phyloP scores from a whole-genome alignment of 2,113 vertebrate species.

The Sceloporus tristichus region DNA sequence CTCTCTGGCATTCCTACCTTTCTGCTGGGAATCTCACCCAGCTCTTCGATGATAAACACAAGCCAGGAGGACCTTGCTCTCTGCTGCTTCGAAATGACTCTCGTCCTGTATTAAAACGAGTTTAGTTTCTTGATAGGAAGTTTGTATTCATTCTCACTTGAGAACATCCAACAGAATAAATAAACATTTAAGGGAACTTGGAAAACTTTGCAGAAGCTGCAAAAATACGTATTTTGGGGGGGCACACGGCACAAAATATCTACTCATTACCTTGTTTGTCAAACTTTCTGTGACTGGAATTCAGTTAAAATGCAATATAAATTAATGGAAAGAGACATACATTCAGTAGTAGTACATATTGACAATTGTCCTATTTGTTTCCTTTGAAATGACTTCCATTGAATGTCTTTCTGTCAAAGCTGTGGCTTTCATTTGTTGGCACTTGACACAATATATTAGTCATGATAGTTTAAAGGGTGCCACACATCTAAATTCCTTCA shows the following conservation, averaged over 20 bases:
- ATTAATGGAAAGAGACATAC: too few species aligned
- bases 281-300: accelerated
- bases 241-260: background rate
- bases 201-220: background rate
- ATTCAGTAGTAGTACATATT: background rate
- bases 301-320: background rate
- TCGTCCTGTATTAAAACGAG: background rate
- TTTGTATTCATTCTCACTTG: background rate
- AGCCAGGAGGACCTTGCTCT: background rate
- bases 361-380: background rate
- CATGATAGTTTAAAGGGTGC: background rate
- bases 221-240: background rate
- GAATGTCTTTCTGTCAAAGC: accelerated
- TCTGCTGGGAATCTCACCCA: background rate
- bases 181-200: background rate
- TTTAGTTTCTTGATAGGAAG: background rate
- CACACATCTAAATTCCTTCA: background rate
- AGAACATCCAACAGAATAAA: accelerated
- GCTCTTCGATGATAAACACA: slow-evolving; percentile 6
- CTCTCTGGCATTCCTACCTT: background rate
- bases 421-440: background rate
- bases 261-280: background rate
- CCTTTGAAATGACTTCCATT: background rate
- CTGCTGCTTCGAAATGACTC: background rate
- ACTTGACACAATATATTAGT: background rate